Evolutionary conservation across 2,113 vertebrate genomes (phyloP), one percentile per base, ranked within the genome.

Genomic region (Colaptes auratus): DNA sequence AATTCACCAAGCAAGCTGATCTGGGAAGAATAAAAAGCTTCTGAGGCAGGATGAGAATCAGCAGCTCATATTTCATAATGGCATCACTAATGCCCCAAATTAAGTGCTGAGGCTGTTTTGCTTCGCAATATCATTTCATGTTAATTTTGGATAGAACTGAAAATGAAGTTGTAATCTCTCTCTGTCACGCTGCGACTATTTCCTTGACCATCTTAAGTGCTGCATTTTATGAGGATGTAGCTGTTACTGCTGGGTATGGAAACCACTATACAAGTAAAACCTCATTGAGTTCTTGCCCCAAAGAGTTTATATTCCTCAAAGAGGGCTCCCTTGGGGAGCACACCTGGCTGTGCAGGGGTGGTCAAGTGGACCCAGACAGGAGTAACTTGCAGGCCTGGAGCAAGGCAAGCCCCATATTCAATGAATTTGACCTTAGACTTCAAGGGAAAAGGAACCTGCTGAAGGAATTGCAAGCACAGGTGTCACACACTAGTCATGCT

Each of bases 1-100:
- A 96, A 96, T 95, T 95, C 90, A 95, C 94, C 91, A 89, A 95
- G 94, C 90, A 92, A 94, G 92, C 92, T 97, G 92, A 95, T 97
- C 94, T 97, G 83, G 88, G 96, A 95, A 95, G 84, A 82, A 96
- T 89, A 96, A 96, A 95, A 93, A 93, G 95, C 95, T 97, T 96
- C 94, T 83, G 88, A 95, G 77, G 88, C 95, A 95, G 93, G 82
- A 91, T 89, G 84, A 95, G 94, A 96, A 94, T 90, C 95, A 92
- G 92, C 90, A 89, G 84, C 82, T 96, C 93, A 91, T 90, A 96
- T 94, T 96, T 95, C 94, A 91, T 89, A 91, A 93, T 87, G 84
- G 88, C 86, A 88, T 96, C 92, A 60, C 90, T 97, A 96, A 96
- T 92, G 94, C 92, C 95, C 92, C 92, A 92, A 93, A 97, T 86